Percentiles rank a stretch among this genome's conserved stretches.
Evolutionary conservation across 1,140 invertebrate genomes (phyloP).

Genomic region (Antheraea mylitta): DNA sequence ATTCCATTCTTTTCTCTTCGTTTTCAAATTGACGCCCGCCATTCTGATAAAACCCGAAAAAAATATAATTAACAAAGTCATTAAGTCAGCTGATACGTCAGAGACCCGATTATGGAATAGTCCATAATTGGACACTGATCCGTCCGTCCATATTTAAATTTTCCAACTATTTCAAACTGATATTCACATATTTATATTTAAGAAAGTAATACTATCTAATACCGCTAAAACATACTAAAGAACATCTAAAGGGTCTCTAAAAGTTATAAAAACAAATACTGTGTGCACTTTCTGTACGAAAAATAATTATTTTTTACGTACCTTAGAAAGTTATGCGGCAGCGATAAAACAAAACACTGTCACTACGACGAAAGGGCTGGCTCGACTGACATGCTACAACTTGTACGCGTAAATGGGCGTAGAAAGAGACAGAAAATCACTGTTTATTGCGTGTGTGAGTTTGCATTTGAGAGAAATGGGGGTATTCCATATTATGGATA

Average conservation of each 20-base stretch:
- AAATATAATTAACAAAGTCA: neutral
- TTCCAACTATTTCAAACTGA: neutral
- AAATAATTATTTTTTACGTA: conserved; percentile 20
- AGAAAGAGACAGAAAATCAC: conserved; percentile 13
- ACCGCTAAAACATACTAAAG: neutral
- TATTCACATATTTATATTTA: conserved; percentile 4
- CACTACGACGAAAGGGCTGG: conserved; percentile 18
- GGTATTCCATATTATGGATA: conserved; percentile 6
- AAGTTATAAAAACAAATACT: conserved; percentile 18
- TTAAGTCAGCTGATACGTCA: too few relatives aligned
- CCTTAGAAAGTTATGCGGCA: conserved; percentile 24
- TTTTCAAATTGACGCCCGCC: conserved; percentile 5
- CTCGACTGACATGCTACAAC: too few relatives aligned
- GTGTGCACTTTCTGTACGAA: neutral
- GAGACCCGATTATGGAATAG: too few relatives aligned
- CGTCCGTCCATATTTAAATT: neutral
- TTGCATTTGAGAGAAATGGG: conserved; percentile 8
- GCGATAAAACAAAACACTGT: conserved; percentile 23
- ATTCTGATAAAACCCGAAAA: neutral
- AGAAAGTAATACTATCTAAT: neutral
- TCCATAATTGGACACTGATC: neutral
- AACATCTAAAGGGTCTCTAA: conserved; percentile 14
- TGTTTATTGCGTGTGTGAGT: conserved; percentile 3
- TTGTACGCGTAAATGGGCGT: conserved; percentile 3
- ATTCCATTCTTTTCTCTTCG: conserved; percentile 9